Percentiles rank a stretch among this genome's conserved stretches.
Conservation (phyloP, 2,113 vertebrate genomes). For the Gavia stellata region DNA sequence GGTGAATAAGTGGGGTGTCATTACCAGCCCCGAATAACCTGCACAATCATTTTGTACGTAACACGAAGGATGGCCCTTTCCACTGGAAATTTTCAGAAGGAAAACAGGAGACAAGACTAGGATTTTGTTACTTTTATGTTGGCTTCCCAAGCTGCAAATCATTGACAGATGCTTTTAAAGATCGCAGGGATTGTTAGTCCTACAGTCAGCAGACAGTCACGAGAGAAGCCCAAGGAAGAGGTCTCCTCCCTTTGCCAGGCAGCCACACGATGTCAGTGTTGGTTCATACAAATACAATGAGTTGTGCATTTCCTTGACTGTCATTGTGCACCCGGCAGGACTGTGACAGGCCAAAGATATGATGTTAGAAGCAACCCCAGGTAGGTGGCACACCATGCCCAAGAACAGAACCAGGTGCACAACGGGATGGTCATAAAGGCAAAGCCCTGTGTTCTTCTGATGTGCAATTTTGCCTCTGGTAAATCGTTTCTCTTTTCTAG, state of each 20-base stretch:
- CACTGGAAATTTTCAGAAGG: not conserved
- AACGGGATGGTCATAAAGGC: not conserved
- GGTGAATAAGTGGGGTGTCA: not conserved
- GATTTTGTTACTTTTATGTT: not conserved
- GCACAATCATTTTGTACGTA: not conserved
- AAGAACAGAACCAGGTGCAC: not conserved
- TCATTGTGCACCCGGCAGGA: not conserved
- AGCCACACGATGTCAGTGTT: conserved; percentile 18
- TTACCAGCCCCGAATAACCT: not conserved
- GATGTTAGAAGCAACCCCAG: not conserved
- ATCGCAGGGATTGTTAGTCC: not conserved
- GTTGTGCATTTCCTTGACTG: not conserved
- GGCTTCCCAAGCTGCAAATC: not conserved
- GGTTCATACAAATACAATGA: not conserved
- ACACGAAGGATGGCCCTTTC: not conserved
- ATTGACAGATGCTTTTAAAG: not conserved
- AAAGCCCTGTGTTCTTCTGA: not conserved
- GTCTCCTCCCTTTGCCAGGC: not conserved
- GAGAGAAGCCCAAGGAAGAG: not conserved
- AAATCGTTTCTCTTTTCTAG: not conserved
- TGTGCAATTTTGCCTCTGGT: not conserved
- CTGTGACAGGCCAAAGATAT: too few species aligned
- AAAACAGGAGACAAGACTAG: not conserved
- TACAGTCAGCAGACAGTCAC: not conserved
- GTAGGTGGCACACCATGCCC: not conserved